phyloP scores from a whole-genome alignment of 2,113 vertebrate species.

The Lophochroa leadbeateri region DNA sequence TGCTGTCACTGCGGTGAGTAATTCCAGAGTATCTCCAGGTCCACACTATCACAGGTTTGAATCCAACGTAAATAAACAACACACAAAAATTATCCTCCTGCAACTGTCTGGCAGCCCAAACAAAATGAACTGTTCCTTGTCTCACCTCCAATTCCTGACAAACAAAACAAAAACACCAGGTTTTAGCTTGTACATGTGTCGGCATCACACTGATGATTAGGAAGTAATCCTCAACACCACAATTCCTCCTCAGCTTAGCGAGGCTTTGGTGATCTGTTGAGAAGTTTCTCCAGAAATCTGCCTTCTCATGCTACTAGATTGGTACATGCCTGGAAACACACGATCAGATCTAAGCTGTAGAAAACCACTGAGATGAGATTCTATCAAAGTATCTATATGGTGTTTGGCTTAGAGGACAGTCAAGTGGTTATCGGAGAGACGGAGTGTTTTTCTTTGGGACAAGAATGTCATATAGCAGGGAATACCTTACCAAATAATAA shows the following conservation, averaged over 20 bases:
- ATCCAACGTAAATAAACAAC: slow-evolving; percentile 15
- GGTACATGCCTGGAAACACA: neutral
- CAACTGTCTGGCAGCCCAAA: slow-evolving; percentile 5
- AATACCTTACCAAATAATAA: neutral
- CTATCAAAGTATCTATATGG: neutral
- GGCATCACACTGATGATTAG: neutral
- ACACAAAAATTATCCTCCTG: neutral
- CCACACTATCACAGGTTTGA: neutral
- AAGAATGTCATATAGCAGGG: neutral
- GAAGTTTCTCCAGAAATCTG: neutral
- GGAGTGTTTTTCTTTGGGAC: neutral
- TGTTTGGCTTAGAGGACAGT: neutral
- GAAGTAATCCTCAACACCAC: neutral
- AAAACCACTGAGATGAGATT: neutral
- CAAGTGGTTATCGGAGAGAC: neutral
- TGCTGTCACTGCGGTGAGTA: neutral
- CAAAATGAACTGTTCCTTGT: slow-evolving; percentile 10
- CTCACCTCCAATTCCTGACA: neutral
- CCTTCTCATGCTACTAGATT: neutral
- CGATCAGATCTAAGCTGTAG: neutral
- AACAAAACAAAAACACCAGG: neutral
- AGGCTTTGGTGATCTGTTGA: neutral
- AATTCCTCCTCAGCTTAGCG: neutral
- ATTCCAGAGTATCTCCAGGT: neutral
- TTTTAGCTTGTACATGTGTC: neutral